phyloP scores from a whole-genome alignment of 2,888 invertebrate species.

The Hirtodrosophila trivittata region DNA sequence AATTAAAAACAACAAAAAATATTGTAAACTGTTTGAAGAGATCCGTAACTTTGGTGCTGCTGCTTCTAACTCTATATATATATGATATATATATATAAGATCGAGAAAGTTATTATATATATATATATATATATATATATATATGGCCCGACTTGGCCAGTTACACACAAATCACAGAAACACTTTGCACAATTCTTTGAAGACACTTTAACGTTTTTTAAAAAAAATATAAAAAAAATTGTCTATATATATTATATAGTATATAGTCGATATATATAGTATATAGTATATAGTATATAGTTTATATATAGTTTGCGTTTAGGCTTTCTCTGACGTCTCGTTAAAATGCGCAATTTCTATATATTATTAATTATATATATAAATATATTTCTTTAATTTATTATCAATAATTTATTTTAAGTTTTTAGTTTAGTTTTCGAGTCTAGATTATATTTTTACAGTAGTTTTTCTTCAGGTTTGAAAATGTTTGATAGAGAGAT shows the following conservation, averaged over 20 bases:
- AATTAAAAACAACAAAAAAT: conserved; percentile 22
- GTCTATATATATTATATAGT: background rate
- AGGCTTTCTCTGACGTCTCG: conserved; percentile 18
- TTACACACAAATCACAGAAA: conserved; percentile 1
- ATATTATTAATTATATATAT: no score
- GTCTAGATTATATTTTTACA: no score
- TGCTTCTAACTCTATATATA: conserved; percentile 23
- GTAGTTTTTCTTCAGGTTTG: background rate
- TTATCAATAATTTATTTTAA: background rate
- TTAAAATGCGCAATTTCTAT: conserved; percentile 33
- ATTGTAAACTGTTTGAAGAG: conserved; percentile 54
- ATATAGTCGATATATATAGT: conserved; percentile 11
- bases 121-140: conserved; percentile 8
- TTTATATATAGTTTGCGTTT: conserved; percentile 24
- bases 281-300: conserved; percentile 26
- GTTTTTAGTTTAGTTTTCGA: no score
- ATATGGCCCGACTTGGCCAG: conserved; percentile 8
- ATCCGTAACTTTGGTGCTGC: conserved; percentile 71
- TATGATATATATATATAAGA: conserved; percentile 11
- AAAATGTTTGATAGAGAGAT: background rate
- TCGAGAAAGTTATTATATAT: conserved; percentile 7
- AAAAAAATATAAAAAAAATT: conserved; percentile 2
- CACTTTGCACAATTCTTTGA: conserved; percentile 44
- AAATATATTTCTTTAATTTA: conserved; percentile 2
- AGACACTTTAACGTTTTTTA: conserved; percentile 40